Evolutionary conservation across 2,113 vertebrate species (phyloP), one percentile per base, ranked within the genome.

Genomic region (Melanocharis versteri): DNA sequence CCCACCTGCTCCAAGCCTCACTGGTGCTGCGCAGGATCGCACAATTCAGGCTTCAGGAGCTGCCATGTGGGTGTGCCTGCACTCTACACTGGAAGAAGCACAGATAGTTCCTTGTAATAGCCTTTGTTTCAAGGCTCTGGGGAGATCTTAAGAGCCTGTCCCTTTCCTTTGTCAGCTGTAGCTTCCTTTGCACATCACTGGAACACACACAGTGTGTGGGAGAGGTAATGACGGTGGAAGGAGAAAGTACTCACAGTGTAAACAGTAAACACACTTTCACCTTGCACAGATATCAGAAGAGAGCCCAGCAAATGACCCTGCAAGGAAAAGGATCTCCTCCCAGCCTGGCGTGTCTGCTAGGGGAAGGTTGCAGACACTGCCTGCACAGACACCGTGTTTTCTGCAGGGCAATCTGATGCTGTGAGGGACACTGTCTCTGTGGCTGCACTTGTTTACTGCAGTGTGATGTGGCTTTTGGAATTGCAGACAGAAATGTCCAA

Each of bases 261-360:
- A 94, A 94, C 83, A 84, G 42, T 81, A 96, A 95, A 95, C 70
- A 84, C 39, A 45, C 40, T 94, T 95, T 84, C 81, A 83, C 90
- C 76, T 96, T 86, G 57, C 80, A 62, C 22, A 61, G 69, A 53
- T 87, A 91, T 7, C 40, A 68, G 66, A 92, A 83, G 40, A 64
- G 31, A 81, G 44, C 14, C 40, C 90, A 86, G 44, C 31, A 91
- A 88, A 71, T 23, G 75, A 69, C 44, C 26, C 37, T 66, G 37
- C 15, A 35, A 68, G 31, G 60, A 90, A 60, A 28, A n/a, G 51
- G 76, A 31, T 77, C 60, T 93, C 39, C 26, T 73, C 73, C 44
- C 47, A 83, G 30, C n/a, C n/a, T 60, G 24, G 11, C 13, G 11
- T 76, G 40, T 68, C 47, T 86, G 39, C 39, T 18, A 62, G 68